Evolutionary conservation across 1,140 invertebrate genomes (phyloP), one percentile per base, ranked within the genome.

Genomic region (Zeugodacus cucurbitae): DNA sequence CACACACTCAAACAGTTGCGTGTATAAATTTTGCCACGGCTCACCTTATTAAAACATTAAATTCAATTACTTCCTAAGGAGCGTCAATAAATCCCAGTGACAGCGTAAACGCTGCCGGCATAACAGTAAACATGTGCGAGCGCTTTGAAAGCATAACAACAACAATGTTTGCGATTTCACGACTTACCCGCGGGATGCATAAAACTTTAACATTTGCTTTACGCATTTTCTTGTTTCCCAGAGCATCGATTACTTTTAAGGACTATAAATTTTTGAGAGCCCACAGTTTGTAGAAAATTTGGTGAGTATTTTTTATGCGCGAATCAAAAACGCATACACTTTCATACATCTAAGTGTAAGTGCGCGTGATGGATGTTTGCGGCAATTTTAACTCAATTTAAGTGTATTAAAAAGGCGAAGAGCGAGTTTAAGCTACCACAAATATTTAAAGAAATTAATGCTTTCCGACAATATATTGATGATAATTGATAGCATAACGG

Each of bases 191-290:
- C 64, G 64, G 64, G 64, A 67, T 67, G 32, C 64, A 67, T 67
- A 67, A 67, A 67, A 67, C 64, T 67, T 67, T 34, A 67, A 32
- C 29, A 67, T 32, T 67, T 34, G 29, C 64, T 67, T 67, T 67
- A 67, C 64, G 64, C 10, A 32, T 67, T 67, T 67, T 34, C 64
- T 34, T 67, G 64, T 67, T 67, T 67, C 64, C 64, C 64, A 67
- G 64, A 67, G 64, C 64, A 67, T 32, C 64, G 64, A 67, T 67
- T 67, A 67, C 32, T 67, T 67, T 67, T 34, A 67, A 67, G 64
- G 64, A 67, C 64, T 67, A 67, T 67, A 67, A 67, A 67, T 67
- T 67, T 62, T 67, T 32, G 64, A 32, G 64, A 67, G 64, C 14
- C 26, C 17, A 29, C 29, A 67, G 64, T 67, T 67, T 67, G 26